Conservation (phyloP, 2,113 vertebrate genomes). For the Brevimyrus niger region DNA sequence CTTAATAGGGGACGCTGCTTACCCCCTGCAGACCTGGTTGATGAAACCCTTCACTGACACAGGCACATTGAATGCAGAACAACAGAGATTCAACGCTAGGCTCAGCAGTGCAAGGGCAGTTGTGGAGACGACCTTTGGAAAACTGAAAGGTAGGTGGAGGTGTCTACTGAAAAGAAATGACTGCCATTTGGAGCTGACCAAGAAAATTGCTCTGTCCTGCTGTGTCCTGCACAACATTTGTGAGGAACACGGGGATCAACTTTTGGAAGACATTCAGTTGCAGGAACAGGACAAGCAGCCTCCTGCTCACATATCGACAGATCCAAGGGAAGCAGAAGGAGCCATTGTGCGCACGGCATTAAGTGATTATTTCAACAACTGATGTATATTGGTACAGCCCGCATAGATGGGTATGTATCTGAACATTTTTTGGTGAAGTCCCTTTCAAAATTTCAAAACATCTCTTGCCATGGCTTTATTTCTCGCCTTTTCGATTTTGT, state of each 20-base stretch:
- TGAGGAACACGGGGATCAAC: slow-evolving; percentile 21
- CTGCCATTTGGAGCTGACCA: slow-evolving; percentile 26
- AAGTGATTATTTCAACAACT: not conserved
- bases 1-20: slow-evolving; percentile 27
- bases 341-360: not conserved
- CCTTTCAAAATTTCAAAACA: not conserved
- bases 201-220: slow-evolving; percentile 27
- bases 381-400: not conserved
- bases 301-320: not conserved
- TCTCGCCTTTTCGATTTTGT: not conserved
- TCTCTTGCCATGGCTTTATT: not conserved
- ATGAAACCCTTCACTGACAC: slow-evolving; percentile 30
- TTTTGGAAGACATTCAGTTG: not conserved
- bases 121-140: slow-evolving; percentile 15
- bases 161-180: slow-evolving; percentile 31
- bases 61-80: slow-evolving; percentile 12
- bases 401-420: not conserved
- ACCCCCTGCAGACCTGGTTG: slow-evolving; percentile 25
- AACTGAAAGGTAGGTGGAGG: slow-evolving; percentile 23
- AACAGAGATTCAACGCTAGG: not conserved
- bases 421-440: not conserved
- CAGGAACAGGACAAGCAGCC: slow-evolving; percentile 2
- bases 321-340: not conserved
- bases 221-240: slow-evolving; percentile 30
- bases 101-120: slow-evolving; percentile 2